phyloP scores from a whole-genome alignment of 2,888 invertebrate species.

The Thysanoteuthis rhombus region DNA sequence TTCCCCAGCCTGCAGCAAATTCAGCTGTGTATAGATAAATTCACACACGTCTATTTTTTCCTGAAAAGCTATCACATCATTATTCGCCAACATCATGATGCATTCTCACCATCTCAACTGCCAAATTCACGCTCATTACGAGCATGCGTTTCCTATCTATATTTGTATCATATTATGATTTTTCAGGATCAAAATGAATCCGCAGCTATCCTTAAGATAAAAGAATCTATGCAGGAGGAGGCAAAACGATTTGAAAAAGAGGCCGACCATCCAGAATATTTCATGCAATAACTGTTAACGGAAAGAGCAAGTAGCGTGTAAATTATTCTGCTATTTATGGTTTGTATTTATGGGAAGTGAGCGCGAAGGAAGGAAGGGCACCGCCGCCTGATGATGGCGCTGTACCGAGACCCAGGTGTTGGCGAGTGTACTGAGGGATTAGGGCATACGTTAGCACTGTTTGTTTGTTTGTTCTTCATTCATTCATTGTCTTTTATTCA shows the following conservation, averaged over 20 bases:
- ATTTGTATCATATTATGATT: constrained; percentile 34
- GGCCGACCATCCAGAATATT: constrained; percentile 58
- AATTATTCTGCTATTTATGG: constrained; percentile 34
- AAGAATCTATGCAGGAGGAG: constrained; percentile 99
- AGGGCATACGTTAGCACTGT: constrained; percentile 31
- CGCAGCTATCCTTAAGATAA: constrained; percentile 99
- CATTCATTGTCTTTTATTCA: background rate
- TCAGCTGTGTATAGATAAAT: constrained; percentile 28
- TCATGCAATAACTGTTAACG: constrained; percentile 55
- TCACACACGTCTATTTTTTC: constrained; percentile 17
- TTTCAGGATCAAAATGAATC: constrained; percentile 84
- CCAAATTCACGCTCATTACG: constrained; percentile 33
- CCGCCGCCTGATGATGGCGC: constrained; percentile 31
- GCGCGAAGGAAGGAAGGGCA: constrained; percentile 18
- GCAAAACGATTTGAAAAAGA: constrained; percentile 82
- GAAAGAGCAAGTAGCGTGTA: constrained; percentile 33
- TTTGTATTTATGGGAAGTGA: constrained; percentile 33
- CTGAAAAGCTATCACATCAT: constrained; percentile 30
- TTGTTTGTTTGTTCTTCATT: constrained; percentile 21
- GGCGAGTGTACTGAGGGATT: constrained; percentile 33
- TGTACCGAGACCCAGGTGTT: constrained; percentile 32
- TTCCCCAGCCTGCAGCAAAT: constrained; percentile 33
- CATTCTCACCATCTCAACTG: constrained; percentile 33
- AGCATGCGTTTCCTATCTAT: constrained; percentile 32
- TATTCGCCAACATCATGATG: constrained; percentile 33